A percentile compares a stretch with the other conserved stretches of the same genome.
phyloP scores from a whole-genome alignment of 2,797 vertebrate genomes.

The Odontamblyopus lacepedii region DNA sequence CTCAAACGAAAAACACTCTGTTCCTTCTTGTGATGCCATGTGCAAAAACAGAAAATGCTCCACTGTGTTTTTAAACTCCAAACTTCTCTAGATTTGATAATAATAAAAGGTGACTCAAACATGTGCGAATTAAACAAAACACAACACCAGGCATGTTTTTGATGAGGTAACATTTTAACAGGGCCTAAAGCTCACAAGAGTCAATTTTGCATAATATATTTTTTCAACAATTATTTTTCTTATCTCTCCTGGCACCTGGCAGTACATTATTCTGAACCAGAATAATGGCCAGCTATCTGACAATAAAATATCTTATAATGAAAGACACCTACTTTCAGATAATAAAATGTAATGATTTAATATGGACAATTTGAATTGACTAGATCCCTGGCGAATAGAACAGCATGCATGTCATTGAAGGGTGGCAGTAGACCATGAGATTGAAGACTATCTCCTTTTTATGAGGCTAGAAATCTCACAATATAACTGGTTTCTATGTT shows the following conservation, averaged over 20 bases:
- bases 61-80: too few species aligned
- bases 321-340: neutral
- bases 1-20: too few species aligned
- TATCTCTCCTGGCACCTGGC: neutral
- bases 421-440: neutral
- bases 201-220: neutral
- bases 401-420: neutral
- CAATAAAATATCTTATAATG: neutral
- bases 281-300: neutral
- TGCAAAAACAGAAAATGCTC: too few species aligned
- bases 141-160: too few species aligned
- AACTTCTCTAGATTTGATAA: too few species aligned
- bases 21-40: too few species aligned
- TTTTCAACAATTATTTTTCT: neutral
- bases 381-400: neutral
- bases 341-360: neutral
- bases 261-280: neutral
- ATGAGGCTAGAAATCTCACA: neutral
- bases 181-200: too few species aligned
- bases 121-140: too few species aligned
- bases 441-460: slow-evolving; percentile 2
- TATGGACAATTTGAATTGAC: neutral
- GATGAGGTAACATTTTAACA: too few species aligned
- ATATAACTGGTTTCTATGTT: slow-evolving; percentile 15
- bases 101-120: too few species aligned